phyloP scores from a whole-genome alignment of 1,140 invertebrate genomes.

The Cryptotermes secundus region DNA sequence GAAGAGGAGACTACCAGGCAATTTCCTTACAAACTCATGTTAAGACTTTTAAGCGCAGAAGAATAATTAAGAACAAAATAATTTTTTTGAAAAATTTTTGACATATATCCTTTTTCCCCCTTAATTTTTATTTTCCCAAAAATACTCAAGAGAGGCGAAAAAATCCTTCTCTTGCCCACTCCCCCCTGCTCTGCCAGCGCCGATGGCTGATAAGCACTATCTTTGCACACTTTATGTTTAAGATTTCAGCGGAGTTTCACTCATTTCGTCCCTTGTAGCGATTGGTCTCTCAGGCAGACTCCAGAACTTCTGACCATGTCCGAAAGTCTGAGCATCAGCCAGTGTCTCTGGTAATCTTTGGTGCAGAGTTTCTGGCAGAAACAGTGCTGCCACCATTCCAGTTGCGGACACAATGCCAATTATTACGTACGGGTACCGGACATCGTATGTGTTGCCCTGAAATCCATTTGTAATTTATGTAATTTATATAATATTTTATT shows the following conservation, averaged over 20 bases:
- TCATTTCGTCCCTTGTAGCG: not conserved
- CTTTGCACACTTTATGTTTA: not conserved
- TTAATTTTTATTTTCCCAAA: too few species aligned
- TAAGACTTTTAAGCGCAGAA: too few species aligned
- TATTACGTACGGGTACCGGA: conserved; percentile 42
- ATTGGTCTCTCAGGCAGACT: conserved; percentile 27
- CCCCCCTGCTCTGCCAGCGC: too few species aligned
- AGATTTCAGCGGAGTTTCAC: not conserved
- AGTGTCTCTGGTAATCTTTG: conserved; percentile 45
- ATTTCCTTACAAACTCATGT: too few species aligned
- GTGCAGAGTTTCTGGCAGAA: conserved; percentile 47
- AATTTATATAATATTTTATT: not conserved
- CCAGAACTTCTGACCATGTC: conserved; percentile 45
- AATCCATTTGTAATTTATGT: not conserved
- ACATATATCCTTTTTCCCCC: too few species aligned
- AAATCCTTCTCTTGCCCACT: too few species aligned
- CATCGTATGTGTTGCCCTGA: conserved; percentile 21
- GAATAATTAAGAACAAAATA: too few species aligned
- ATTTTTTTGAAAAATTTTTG: too few species aligned
- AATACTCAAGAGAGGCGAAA: too few species aligned
- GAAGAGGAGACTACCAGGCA: too few species aligned
- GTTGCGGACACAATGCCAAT: conserved; percentile 40
- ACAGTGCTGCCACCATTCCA: conserved; percentile 41
- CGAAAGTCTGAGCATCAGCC: conserved; percentile 47
- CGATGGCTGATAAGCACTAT: too few species aligned